phyloP scores from a whole-genome alignment of 2,797 vertebrate genomes.

The Acanthurus lineatus region DNA sequence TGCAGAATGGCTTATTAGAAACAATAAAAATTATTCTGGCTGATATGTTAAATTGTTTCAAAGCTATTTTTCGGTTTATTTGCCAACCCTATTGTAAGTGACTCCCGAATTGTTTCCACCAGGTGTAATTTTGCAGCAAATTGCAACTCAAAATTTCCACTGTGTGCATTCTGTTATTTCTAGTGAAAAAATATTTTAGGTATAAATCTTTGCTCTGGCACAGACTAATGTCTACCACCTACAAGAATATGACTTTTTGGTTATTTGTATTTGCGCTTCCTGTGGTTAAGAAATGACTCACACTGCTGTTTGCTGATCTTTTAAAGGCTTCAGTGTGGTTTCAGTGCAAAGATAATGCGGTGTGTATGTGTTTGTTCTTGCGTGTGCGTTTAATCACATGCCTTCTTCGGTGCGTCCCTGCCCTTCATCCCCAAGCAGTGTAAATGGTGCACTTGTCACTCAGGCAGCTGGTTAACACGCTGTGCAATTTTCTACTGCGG shows the following conservation, averaged over 20 bases:
- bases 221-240: slow-evolving; percentile 18
- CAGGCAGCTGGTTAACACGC: slow-evolving; percentile 39
- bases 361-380: neutral
- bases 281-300: slow-evolving; percentile 66
- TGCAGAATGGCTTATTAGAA: neutral
- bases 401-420: neutral
- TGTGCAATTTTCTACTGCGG: slow-evolving; percentile 30
- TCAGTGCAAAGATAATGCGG: neutral
- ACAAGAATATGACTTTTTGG: slow-evolving; percentile 39
- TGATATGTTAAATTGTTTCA: neutral
- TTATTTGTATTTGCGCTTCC: slow-evolving; percentile 53
- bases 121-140: neutral
- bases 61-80: neutral
- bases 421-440: neutral
- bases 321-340: slow-evolving; percentile 51
- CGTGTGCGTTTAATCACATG: slow-evolving; percentile 20
- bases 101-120: slow-evolving; percentile 6
- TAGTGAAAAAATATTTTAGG: neutral
- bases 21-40: neutral
- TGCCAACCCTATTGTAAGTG: neutral
- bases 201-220: slow-evolving; percentile 15
- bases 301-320: slow-evolving; percentile 34
- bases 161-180: neutral
- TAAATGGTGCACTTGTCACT: slow-evolving; percentile 37
- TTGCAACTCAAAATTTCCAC: neutral